Evolutionary conservation across 2,797 vertebrate species (phyloP), one percentile per base, ranked within the genome.

Genomic region (Pangasius macronema): DNA sequence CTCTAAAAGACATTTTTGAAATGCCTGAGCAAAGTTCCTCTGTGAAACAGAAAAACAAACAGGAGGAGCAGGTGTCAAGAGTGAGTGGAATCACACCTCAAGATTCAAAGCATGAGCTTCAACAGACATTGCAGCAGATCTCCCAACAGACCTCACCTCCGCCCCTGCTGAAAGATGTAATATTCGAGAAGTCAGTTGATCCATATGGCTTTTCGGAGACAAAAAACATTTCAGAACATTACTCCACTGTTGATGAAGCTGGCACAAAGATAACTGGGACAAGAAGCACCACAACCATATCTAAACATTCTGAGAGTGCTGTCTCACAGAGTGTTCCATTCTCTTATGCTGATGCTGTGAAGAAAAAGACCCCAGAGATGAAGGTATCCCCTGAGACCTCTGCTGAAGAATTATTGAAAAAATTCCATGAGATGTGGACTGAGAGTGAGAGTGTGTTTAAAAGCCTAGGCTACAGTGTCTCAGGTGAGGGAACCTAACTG

Each of bases 281-380:
- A 27, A 93, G 91, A 92, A 95, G 90, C 42, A 88, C 90, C n/a
- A 85, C 93, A 1, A 91, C 95, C 42, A 90, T 95, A 49, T 94
- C 94, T n/a, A 93, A 88, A 72, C 93, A 93, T 91, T 94, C 95
- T 1, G 93, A 96, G 87, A 94, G 93, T 1, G 36, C 90, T 57
- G 94, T 93, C 53, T 85, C 92, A 14, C 93, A 95, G 53, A 93
- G 77, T 36, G 93, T 89, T 30, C 95, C 96, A 4, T 97, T 97
- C 36, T 98, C 97, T 16, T 98, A 98, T 2, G 97, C 98, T 55
- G 97, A 98, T 67, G 97, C 96, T 1, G 96, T 98, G 2, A 97
- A 95, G 88, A 96, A 94, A 86, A 97, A 97, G 67, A 92, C 95
- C 51, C 91, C 95, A 27, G 94, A 95, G 85, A 92, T 89, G 72